Base-by-base conservation (phyloP, 2,888 invertebrate species). In the Melieria picta region DNA sequence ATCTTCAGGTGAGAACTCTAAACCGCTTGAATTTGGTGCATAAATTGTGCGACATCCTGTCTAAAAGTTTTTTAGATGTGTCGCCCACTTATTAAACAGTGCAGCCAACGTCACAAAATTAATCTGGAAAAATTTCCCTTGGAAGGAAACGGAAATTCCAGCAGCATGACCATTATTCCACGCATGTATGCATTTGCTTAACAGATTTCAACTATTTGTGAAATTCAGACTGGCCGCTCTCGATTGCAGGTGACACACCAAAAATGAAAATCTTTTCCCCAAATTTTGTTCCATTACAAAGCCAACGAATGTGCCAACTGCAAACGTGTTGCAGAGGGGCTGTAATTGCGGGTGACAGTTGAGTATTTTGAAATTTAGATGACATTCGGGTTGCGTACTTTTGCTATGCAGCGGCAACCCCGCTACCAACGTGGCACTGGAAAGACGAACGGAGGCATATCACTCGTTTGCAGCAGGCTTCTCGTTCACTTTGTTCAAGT, bases 401-500 rank as follows among this genome's bases (percentile, higher is more conserved):
- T 30, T 30, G 30, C 30, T 4, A 13, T 63, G 62, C 43, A 42
- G 9, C 6, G 55, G 11, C 30, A 69, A 57, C 62, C 69, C 64
- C 58, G 43, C 6, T 45, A 68, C 52, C 75, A 74, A 78, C 79
- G 79, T 78, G 78, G 78, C 79, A 74, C 72, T 75, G 65, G 70
- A 66, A 69, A 74, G 71, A 72, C 71, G 62, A 73, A 68, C 76
- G 78, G 80, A 81, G 81, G 83, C 80, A 79, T 80, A 77, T 80
- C 79, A 79, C 74, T 79, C 76, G 77, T 75, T 77, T 70, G 85
- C 87, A 87, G 87, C 87, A 85, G 77, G 85, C 88, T 88, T 86
- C 90, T 91, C 91, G 89, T 89, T 88, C 91, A 91, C 91, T 91
- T 91, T 90, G 90, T 90, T 90, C 89, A 89, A 89, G 90, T 90